Evolutionary conservation across 2,797 vertebrate genomes (phyloP).

Genomic region (Clarias pachynema): DNA sequence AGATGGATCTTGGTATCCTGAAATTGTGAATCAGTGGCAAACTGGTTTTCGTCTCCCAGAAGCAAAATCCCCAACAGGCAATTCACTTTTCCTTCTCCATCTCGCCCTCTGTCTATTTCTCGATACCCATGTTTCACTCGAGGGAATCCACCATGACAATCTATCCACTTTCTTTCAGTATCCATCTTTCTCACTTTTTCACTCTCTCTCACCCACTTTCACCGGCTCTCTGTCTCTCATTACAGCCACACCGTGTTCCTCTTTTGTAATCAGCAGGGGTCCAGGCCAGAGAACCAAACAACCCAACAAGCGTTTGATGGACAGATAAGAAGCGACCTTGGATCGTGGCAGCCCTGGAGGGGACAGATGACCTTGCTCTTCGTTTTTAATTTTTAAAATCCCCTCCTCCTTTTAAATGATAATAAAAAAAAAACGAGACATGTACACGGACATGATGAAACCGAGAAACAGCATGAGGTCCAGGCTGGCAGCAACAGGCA

Average conservation of each 20-base stretch:
- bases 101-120: background rate
- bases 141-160: background rate
- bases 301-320: conserved; percentile 54
- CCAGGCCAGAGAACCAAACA: conserved; percentile 50
- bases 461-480: conserved; percentile 60
- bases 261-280: conserved; percentile 34
- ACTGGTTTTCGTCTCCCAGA: background rate
- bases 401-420: no score
- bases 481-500: conserved; percentile 64
- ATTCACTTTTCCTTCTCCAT: background rate
- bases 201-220: conserved; percentile 21
- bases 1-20: background rate
- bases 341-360: conserved; percentile 60
- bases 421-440: background rate
- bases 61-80: background rate
- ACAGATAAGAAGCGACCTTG: conserved; percentile 65
- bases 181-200: conserved; percentile 12
- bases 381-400: no score
- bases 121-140: background rate
- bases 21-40: background rate
- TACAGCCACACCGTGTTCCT: background rate
- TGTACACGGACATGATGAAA: conserved; percentile 42
- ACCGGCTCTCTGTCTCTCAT: conserved; percentile 15
- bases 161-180: conserved; percentile 32
- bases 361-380: conserved; percentile 64